Evolutionary conservation across 2,888 invertebrate genomes (phyloP).

Genomic region (Augiades crinisus): DNA sequence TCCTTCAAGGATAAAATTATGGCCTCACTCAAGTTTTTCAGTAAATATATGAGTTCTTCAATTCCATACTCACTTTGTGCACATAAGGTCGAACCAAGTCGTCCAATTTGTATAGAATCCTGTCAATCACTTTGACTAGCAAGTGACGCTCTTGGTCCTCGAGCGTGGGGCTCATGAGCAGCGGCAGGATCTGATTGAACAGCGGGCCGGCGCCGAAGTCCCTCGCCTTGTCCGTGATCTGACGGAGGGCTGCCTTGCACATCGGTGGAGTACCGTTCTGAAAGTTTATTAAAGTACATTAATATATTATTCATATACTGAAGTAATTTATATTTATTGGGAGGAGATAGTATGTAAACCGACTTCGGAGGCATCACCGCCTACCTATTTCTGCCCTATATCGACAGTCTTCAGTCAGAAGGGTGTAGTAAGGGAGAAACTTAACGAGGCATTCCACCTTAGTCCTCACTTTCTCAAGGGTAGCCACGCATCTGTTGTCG

Average conservation of each 20-base stretch:
- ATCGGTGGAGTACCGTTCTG: slow-evolving; percentile 99
- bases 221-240: slow-evolving; percentile 99
- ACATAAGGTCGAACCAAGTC: slow-evolving; percentile 99
- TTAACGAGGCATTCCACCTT: too few species aligned
- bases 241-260: slow-evolving; percentile 98
- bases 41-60: too few species aligned
- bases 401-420: too few species aligned
- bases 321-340: too few species aligned
- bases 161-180: slow-evolving; percentile 99
- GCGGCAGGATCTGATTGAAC: slow-evolving; percentile 98
- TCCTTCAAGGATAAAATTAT: too few species aligned
- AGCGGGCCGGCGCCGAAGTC: slow-evolving; percentile 99
- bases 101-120: slow-evolving; percentile 98
- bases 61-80: slow-evolving; percentile 87
- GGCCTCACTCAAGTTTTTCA: too few species aligned
- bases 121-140: slow-evolving; percentile 98
- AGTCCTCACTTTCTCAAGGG: too few species aligned
- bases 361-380: neutral
- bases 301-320: too few species aligned
- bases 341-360: neutral
- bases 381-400: too few species aligned
- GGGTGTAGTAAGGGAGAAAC: too few species aligned
- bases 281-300: slow-evolving; percentile 22
- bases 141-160: slow-evolving; percentile 99
- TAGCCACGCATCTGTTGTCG: too few species aligned